Percentiles rank a stretch among this genome's conserved stretches.
These are phyloP conservation scores for Bubo scandiacus DNA, from an alignment of 2,113 vertebrate species.

Conservation along the genomic window DNA sequence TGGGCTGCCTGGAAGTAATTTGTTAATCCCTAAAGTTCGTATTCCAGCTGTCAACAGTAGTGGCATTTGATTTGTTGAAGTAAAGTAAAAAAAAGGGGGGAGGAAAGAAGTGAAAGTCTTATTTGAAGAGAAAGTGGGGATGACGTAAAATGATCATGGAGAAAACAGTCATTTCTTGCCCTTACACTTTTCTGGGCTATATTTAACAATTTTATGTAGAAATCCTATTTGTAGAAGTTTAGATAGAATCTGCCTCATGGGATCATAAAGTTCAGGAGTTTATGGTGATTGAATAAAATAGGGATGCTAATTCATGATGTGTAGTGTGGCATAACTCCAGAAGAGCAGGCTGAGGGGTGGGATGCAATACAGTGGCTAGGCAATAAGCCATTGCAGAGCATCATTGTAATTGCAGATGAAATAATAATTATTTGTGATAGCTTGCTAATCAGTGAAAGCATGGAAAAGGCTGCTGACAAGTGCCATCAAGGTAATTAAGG, in stretches of 20 bases:
- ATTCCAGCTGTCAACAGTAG: background rate
- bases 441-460: conserved; percentile 70
- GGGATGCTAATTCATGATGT: background rate
- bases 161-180: background rate
- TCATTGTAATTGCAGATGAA: conserved; percentile 74
- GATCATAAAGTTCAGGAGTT: conserved; percentile 21
- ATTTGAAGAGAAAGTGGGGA: background rate
- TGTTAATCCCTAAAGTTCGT: background rate
- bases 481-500: conserved; percentile 74
- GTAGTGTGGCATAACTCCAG: background rate
- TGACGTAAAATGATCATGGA: background rate
- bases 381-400: conserved; percentile 34
- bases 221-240: background rate
- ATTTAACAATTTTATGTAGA: background rate
- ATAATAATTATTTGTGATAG: conserved; percentile 76
- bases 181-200: background rate
- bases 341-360: background rate
- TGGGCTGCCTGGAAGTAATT: background rate
- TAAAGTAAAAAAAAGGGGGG: background rate
- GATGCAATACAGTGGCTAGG: background rate
- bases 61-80: background rate
- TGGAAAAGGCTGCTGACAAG: conserved; percentile 70
- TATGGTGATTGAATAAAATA: conserved; percentile 16
- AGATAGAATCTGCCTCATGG: background rate
- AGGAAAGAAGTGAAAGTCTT: background rate